Percentiles rank a stretch among this genome's conserved stretches.
These are phyloP conservation scores for Datnioides undecimradiatus DNA, from an alignment of 2,113 vertebrate species.

Conservation along the genomic window DNA sequence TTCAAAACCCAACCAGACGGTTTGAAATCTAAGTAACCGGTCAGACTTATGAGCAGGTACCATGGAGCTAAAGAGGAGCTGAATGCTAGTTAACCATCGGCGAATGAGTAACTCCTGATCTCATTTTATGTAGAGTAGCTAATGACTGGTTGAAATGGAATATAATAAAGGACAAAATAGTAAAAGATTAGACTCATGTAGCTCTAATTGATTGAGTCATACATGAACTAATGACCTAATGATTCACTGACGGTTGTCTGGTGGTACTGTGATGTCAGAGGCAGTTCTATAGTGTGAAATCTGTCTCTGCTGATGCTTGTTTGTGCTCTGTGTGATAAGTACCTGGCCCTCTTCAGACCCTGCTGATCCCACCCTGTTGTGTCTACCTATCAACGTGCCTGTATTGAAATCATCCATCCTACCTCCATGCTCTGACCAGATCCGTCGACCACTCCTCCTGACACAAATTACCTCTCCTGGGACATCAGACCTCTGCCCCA, in stretches of 20 bases:
- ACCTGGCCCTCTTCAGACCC: not conserved
- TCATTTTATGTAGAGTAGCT: too few relatives aligned
- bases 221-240: too few relatives aligned
- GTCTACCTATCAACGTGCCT: not conserved
- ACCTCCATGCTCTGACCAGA: slow-evolving; percentile 11
- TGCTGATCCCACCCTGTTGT: not conserved
- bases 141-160: too few relatives aligned
- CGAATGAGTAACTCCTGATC: too few relatives aligned
- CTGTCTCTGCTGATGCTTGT: not conserved
- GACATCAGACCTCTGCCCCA: not conserved
- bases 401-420: not conserved
- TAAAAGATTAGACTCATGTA: too few relatives aligned
- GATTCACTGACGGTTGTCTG: too few relatives aligned
- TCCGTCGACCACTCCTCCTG: not conserved
- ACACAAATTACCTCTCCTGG: not conserved
- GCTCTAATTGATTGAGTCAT: too few relatives aligned
- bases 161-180: too few relatives aligned
- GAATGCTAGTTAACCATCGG: too few relatives aligned
- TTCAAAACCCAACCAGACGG: not conserved
- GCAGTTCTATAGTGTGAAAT: not conserved
- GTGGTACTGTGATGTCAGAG: not conserved
- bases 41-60: too few relatives aligned
- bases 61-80: too few relatives aligned
- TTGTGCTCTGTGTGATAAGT: not conserved
- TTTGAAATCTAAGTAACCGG: not conserved